Evolutionary conservation across 2,888 invertebrate genomes (phyloP).

Genomic region (Cerceris rybyensis): DNA sequence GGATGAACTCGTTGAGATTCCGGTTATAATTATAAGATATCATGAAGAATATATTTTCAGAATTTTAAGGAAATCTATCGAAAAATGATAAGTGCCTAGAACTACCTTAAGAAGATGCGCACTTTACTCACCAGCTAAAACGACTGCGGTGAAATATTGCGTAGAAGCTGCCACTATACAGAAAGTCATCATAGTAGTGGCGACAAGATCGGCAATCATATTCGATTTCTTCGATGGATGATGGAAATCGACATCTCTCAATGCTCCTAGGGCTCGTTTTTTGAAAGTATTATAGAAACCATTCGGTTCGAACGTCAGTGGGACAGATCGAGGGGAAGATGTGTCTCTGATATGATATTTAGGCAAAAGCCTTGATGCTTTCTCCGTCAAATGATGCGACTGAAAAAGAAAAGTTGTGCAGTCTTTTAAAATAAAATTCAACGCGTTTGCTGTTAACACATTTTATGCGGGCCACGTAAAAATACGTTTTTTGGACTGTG

Average conservation of each 20-base stretch:
- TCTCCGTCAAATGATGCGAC: slow-evolving; percentile 86
- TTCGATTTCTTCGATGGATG: slow-evolving; percentile 75
- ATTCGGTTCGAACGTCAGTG: slow-evolving; percentile 88
- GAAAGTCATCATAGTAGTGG: slow-evolving; percentile 52
- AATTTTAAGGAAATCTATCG: too few relatives aligned
- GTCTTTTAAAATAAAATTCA: background rate
- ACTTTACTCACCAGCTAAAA: slow-evolving; percentile 73
- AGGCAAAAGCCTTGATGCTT: slow-evolving; percentile 84
- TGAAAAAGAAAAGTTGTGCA: slow-evolving; percentile 34
- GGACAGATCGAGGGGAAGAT: slow-evolving; percentile 85
- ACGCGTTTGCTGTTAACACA: too few relatives aligned
- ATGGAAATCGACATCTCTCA: slow-evolving; percentile 83
- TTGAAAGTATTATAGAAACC: slow-evolving; percentile 90
- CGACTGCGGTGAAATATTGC: slow-evolving; percentile 69
- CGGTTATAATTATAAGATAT: too few relatives aligned
- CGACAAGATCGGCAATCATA: slow-evolving; percentile 72
- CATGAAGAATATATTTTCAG: too few relatives aligned
- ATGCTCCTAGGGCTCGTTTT: slow-evolving; percentile 83
- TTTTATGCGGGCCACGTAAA: too few relatives aligned
- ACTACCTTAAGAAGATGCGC: too few relatives aligned
- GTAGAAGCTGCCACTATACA: slow-evolving; percentile 61
- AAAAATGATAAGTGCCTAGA: too few relatives aligned
- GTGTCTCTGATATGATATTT: slow-evolving; percentile 88
- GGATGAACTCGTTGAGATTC: too few relatives aligned
- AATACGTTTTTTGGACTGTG: too few relatives aligned